Evolutionary conservation across 2,113 vertebrate species (phyloP), one percentile per base, ranked within the genome.

Genomic region (Rostratula benghalensis): DNA sequence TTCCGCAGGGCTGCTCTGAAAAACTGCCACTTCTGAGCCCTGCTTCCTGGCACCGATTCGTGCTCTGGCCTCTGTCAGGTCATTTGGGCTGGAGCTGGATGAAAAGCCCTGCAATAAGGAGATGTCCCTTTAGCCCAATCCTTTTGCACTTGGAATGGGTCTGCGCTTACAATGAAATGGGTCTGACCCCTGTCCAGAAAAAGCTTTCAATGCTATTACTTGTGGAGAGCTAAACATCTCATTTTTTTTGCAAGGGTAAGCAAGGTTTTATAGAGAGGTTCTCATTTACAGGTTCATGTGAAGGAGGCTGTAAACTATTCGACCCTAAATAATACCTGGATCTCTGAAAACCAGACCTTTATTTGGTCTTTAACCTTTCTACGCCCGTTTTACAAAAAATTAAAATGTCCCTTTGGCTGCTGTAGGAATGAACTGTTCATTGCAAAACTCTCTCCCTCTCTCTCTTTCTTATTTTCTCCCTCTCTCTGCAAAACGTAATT

Each of bases 201-300:
- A 93, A 93, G 83, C 76, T 93, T 96, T 92, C 95, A 89, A 10
- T 83, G 21, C 83, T 71, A 78, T 95, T 94, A 73, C 94, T 78
- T 48, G 76, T 45, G 80, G 45, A 89, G 56, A 67, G 85, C 35
- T 45, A 56, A 92, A 88, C 86, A 51, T 23, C 71, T 39, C n/a
- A 10, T 54, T 95, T 96, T 50, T 92, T 96, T 50, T 92, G 94
- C 86, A 89, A 64, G 43, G 10, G 3, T 82, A 96, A 96, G 94
- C 94, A 87, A 69, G 86, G 69, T 57, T 84, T 81, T 91, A 82
- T 37, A 48, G 86, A 78, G 80, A 61, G 73, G 11, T 60, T 77
- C 70, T 84, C 73, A 30, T 90, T 79, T 75, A 41, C 79, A 82
- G 76, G 88, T 76, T 53, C 28, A 3, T 7, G 48, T 30, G 90